Evolutionary conservation across 2,888 invertebrate genomes (phyloP), one percentile per base, ranked within the genome.

Genomic region (Aphelenchoides bicaudatus): DNA sequence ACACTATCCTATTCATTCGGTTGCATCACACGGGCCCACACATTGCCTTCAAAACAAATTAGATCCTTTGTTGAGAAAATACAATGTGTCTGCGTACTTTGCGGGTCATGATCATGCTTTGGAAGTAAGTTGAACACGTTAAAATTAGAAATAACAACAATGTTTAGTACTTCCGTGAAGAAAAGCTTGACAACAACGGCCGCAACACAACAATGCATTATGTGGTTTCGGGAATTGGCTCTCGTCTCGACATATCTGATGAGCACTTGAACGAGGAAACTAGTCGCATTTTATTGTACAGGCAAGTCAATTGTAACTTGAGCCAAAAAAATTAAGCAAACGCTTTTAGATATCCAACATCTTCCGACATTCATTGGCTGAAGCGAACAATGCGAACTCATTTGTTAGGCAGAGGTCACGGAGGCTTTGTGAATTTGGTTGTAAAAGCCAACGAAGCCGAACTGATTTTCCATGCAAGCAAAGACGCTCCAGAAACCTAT

Each of bases 101-200:
- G 76, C 79, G 65, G 83, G 83, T 4, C 83, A 83, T 67, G 83
- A 83, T 61, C 83, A 83, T 67, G 81, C 80, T 54, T 62, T 83
- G 16, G 82, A 83, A 71, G 49, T 48, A 25, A 19, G 25, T n/a
- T 16, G 6, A n/a, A n/a, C 21, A 6, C 6, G 6, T 21, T 6
- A 16, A 8, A 6, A n/a, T 21, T 19, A 16, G 6, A 8, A 8
- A 43, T 19, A 8, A 10, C 34, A 10, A 34, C 34, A 10, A 10
- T 34, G 2, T 51, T 51, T 27, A 51, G 38, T 28, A 34, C 21
- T 51, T 51, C 28, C 28, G 38, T 8, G 52, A 34, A 34, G 28
- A 21, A 16, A 51, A 51, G 21, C 19, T 29, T 21, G 19, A 25
- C 1, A 3, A 34, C 34, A 28, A 63, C 3, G 55, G 55, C 3